These are phyloP conservation scores for Andricus curvator DNA, from an alignment of 2,888 invertebrate genomes.

Conservation along the genomic window DNA sequence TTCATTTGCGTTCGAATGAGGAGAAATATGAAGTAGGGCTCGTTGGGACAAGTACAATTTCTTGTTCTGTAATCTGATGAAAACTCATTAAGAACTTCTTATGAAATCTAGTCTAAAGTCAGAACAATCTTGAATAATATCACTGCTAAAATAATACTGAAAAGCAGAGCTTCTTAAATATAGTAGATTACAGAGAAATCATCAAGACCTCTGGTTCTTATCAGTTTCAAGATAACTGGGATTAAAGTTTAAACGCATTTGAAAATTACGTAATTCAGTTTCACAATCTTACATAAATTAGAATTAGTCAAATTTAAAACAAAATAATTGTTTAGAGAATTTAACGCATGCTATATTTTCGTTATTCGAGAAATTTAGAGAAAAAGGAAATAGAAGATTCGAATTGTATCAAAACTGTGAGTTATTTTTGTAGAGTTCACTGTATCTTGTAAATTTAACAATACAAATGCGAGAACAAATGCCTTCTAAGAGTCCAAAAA, in stretches of 20 bases:
- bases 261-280: not conserved
- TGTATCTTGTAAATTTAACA: not conserved
- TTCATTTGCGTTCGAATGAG: too few relatives aligned
- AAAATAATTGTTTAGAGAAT: not conserved
- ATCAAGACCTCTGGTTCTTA: not conserved
- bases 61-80: too few relatives aligned
- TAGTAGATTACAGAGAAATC: too few relatives aligned
- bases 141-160: too few relatives aligned
- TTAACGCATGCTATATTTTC: not conserved
- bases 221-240: not conserved
- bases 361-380: not conserved
- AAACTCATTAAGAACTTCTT: too few relatives aligned
- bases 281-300: not conserved
- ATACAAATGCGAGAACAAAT: not conserved
- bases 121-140: too few relatives aligned
- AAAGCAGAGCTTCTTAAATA: too few relatives aligned
- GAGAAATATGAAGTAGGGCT: too few relatives aligned
- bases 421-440: not conserved
- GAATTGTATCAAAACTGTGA: not conserved
- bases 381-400: not conserved
- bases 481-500: not conserved
- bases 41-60: too few relatives aligned
- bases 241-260: not conserved
- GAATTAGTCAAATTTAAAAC: not conserved
- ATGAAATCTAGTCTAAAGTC: too few relatives aligned